Base-by-base conservation (phyloP, 2,797 vertebrate species). In the Malurus leucopterus region DNA sequence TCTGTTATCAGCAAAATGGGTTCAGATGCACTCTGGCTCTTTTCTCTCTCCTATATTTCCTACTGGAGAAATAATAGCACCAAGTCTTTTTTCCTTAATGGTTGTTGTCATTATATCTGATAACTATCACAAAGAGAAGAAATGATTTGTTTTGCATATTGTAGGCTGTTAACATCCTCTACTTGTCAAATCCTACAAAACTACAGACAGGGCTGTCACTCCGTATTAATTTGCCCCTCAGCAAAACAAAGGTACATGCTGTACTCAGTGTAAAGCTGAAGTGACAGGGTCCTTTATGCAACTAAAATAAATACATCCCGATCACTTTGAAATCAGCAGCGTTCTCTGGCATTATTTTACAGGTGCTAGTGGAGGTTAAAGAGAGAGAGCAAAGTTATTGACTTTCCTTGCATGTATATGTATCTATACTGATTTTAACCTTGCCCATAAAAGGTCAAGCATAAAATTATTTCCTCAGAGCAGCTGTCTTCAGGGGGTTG, bases 401-500 rank as follows among this genome's bases (percentile, higher is more conserved):
- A 86, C 77, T 94, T 94, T 70, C n/a, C 26, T 64, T 58, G 89
- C 80, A 64, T 90, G 47, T 85, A 13, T 70, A 44, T 88, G 53
- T 75, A 91, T 63, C 88, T 86, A n/a, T 91, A 82, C 92, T 85
- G 76, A 86, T 90, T 91, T 95, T 96, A 95, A 96, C 95, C 95
- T 95, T 94, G 73, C 54, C 83, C 46, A 41, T 89, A 55, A 94
- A 94, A 95, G 96, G 90, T 95, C 93, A 94, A 90, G 86, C 93
- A 95, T 95, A 94, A 96, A 95, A 94, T 90, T 96, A 95, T 97
- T 95, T 95, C 69, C 77, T 93, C 77, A 63, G 62, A 92, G 70
- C 76, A 87, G 32, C 81, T 96, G 76, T 94, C 95, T 92, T 87
- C 68, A 74, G 95, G 91, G 82, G 87, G 90, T 92, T 93, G 63